These are phyloP conservation scores for Hedychridium roseum DNA, from an alignment of 2,888 invertebrate genomes.

Conservation along the genomic window DNA sequence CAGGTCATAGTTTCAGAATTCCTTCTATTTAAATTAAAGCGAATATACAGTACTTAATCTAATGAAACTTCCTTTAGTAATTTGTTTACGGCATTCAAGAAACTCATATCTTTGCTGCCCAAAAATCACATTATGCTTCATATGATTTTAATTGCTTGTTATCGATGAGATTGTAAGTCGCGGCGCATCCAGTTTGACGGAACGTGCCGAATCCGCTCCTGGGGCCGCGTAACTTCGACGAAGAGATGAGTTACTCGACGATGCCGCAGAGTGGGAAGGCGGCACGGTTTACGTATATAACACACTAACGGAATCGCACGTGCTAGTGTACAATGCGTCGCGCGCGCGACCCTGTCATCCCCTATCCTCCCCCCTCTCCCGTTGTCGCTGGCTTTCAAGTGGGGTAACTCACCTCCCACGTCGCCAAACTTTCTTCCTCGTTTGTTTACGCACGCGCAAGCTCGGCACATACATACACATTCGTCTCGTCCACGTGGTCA, in stretches of 20 bases:
- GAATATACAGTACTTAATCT: too few species aligned
- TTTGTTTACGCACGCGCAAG: constrained; percentile 40
- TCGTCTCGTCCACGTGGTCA: neutral
- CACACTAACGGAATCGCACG: constrained; percentile 14
- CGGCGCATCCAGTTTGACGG: too few species aligned
- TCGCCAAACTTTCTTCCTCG: constrained; percentile 33
- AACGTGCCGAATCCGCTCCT: neutral
- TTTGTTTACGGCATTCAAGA: too few species aligned
- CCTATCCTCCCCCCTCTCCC: too few species aligned
- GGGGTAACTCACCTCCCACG: constrained; percentile 26
- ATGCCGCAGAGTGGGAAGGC: neutral
- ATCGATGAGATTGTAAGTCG: too few species aligned
- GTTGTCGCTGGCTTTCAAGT: neutral
- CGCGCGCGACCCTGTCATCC: constrained; percentile 16
- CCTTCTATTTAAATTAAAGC: too few species aligned
- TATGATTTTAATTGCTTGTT: too few species aligned
- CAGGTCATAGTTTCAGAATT: too few species aligned
- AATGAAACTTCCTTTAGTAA: too few species aligned
- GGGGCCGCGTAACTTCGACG: constrained; percentile 3
- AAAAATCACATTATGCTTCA: too few species aligned
- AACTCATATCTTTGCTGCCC: too few species aligned
- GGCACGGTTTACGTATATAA: too few species aligned
- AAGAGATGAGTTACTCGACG: neutral
- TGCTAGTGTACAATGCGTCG: constrained; percentile 16
- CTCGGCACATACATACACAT: neutral